Percentiles rank a stretch among this genome's conserved stretches.
Conservation (phyloP, 1,140 invertebrate genomes). For the Drosophila pruinosa region DNA sequence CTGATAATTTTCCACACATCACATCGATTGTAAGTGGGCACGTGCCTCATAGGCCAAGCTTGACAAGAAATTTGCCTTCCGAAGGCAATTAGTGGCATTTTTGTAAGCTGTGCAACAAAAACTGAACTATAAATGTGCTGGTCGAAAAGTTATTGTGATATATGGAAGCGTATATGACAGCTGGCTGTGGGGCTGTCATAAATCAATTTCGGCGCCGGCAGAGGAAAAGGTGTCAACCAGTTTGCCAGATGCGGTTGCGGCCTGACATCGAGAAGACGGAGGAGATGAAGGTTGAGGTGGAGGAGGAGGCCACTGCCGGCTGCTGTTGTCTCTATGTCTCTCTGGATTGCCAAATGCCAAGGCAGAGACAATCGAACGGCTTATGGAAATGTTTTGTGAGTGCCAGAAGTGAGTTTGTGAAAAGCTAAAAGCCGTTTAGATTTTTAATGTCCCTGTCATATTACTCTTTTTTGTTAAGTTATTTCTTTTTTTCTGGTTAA, state of each 20-base stretch:
- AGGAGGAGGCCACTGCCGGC: not conserved
- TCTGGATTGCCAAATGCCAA: slow-evolving; percentile 9
- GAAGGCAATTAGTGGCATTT: slow-evolving; percentile 53
- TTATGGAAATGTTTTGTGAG: slow-evolving; percentile 37
- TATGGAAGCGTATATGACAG: slow-evolving; percentile 43
- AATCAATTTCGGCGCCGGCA: slow-evolving; percentile 53
- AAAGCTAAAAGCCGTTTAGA: slow-evolving; percentile 56
- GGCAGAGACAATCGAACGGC: slow-evolving; percentile 38
- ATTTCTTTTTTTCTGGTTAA: slow-evolving; percentile 52
- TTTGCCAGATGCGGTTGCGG: slow-evolving; percentile 3
- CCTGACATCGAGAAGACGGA: not conserved
- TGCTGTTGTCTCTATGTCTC: not conserved
- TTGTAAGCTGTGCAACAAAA: slow-evolving; percentile 9
- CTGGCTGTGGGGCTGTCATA: slow-evolving; percentile 40
- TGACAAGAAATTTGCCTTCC: slow-evolving; percentile 26
- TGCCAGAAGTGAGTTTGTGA: slow-evolving; percentile 36
- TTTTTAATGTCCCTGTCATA: slow-evolving; percentile 32
- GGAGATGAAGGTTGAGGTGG: not conserved
- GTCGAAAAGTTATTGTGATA: slow-evolving; percentile 21
- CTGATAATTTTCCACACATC: slow-evolving; percentile 2
- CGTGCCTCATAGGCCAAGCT: slow-evolving; percentile 51
- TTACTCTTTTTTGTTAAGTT: slow-evolving; percentile 12
- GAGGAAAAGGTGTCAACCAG: slow-evolving; percentile 40
- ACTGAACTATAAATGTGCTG: slow-evolving; percentile 8
- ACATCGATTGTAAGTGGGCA: slow-evolving; percentile 16